Conservation (phyloP, 2,797 vertebrate genomes). For the Acomys russatus region DNA sequence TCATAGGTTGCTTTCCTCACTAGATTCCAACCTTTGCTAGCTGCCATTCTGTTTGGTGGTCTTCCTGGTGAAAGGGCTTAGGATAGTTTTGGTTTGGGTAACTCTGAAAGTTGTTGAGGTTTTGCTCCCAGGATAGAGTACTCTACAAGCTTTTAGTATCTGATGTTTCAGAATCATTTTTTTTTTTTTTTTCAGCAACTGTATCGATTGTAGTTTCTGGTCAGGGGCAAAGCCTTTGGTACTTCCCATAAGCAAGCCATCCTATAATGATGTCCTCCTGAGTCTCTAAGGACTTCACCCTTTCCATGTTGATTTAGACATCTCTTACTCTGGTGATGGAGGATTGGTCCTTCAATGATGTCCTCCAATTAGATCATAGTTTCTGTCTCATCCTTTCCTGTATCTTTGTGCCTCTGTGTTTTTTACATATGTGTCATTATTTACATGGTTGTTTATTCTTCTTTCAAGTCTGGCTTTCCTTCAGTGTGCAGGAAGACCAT, state of each 20-base stretch:
- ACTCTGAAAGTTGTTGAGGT: conserved; percentile 21
- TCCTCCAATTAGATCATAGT: conserved; percentile 20
- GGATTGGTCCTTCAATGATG: background rate
- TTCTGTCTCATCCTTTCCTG: background rate
- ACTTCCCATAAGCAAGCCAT: background rate
- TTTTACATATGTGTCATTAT: background rate
- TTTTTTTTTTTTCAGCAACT: background rate
- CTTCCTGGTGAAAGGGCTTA: background rate
- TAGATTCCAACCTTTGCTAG: background rate
- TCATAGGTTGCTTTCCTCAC: background rate
- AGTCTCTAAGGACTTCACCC: background rate
- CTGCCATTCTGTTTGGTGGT: background rate
- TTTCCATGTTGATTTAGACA: conserved; percentile 51
- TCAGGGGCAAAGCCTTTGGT: background rate
- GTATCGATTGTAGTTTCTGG: conserved; percentile 34
- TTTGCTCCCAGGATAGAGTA: background rate
- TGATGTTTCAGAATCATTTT: background rate
- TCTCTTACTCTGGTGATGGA: background rate
- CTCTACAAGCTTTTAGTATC: background rate
- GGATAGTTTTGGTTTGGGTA: background rate
- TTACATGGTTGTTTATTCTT: conserved; percentile 37
- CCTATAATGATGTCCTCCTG: background rate
- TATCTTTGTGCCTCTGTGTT: background rate
- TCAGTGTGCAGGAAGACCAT: conserved; percentile 29
- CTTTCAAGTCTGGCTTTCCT: conserved; percentile 59